phyloP scores from a whole-genome alignment of 2,888 invertebrate species.

The Mesorhabditis belari region DNA sequence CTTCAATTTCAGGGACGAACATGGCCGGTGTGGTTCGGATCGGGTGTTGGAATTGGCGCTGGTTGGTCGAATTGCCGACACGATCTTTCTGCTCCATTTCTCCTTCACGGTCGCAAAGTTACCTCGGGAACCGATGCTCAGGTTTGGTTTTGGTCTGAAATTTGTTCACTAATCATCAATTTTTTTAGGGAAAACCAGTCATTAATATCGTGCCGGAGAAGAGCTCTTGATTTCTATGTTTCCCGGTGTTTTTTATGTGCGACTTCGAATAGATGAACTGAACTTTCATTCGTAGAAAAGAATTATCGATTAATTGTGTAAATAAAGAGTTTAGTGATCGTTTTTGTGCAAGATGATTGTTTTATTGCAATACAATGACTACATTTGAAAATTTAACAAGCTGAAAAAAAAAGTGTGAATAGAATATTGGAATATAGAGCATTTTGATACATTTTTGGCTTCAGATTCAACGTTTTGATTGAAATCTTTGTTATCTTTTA shows the following conservation, averaged over 20 bases:
- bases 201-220: neutral
- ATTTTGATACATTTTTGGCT: too few relatives aligned
- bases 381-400: too few relatives aligned
- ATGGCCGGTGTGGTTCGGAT: conserved; percentile 81
- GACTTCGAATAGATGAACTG: neutral
- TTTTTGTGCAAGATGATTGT: too few relatives aligned
- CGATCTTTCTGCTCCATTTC: conserved; percentile 58
- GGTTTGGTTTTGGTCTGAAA: conserved; percentile 6
- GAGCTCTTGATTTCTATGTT: neutral
- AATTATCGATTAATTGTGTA: too few relatives aligned
- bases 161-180: neutral
- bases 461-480: too few relatives aligned
- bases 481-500: too few relatives aligned
- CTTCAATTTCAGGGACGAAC: conserved; percentile 63
- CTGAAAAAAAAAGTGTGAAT: too few relatives aligned
- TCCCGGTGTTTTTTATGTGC: neutral
- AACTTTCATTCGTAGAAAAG: too few relatives aligned
- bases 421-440: too few relatives aligned
- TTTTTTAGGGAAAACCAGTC: neutral
- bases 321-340: too few relatives aligned
- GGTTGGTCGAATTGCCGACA: conserved; percentile 80
- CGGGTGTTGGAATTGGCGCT: conserved; percentile 82
- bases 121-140: conserved; percentile 35
- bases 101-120: conserved; percentile 53
- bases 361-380: too few relatives aligned